Evolutionary conservation across 1,140 invertebrate species (phyloP).

Genomic region (Drosophila tropicalis): DNA sequence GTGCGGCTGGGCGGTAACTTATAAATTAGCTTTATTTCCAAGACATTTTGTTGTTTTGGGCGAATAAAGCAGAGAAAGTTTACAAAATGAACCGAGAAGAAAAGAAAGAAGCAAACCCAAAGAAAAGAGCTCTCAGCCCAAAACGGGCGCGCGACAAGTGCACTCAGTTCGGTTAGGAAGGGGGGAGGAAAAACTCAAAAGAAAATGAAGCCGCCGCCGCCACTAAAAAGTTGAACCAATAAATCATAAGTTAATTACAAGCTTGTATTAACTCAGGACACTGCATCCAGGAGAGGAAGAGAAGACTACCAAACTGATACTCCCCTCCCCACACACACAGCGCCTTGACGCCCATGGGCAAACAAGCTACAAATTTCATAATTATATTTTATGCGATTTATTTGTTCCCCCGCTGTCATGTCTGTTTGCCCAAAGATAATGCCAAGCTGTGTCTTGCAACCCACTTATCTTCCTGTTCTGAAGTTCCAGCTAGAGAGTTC

Average conservation of each 20-base stretch:
- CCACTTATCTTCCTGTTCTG: slow-evolving; percentile 38
- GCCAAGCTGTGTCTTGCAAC: slow-evolving; percentile 46
- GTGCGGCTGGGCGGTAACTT: slow-evolving; percentile 46
- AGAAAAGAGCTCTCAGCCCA: slow-evolving; percentile 6
- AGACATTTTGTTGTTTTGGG: slow-evolving; percentile 80
- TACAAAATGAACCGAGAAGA: slow-evolving; percentile 50
- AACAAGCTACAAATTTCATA: slow-evolving; percentile 76
- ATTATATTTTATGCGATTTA: slow-evolving; percentile 83
- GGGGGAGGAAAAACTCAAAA: slow-evolving; percentile 8
- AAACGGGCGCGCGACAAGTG: slow-evolving; percentile 2
- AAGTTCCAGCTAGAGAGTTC: neutral
- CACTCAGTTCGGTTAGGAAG: neutral
- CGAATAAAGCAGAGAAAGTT: slow-evolving; percentile 78
- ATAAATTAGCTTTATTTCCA: slow-evolving; percentile 83
- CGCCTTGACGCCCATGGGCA: neutral
- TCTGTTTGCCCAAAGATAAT: slow-evolving; percentile 80
- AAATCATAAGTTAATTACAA: slow-evolving; percentile 83
- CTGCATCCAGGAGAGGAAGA: slow-evolving; percentile 40
- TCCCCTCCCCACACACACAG: neutral
- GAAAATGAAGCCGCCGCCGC: slow-evolving; percentile 65
- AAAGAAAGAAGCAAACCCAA: slow-evolving; percentile 28
- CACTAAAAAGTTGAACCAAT: slow-evolving; percentile 75
- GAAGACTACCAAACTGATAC: neutral
- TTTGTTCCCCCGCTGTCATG: slow-evolving; percentile 75
- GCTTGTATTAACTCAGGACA: slow-evolving; percentile 75